Evolutionary conservation across 2,113 vertebrate species (phyloP).

Genomic region (Vicugna pacos): DNA sequence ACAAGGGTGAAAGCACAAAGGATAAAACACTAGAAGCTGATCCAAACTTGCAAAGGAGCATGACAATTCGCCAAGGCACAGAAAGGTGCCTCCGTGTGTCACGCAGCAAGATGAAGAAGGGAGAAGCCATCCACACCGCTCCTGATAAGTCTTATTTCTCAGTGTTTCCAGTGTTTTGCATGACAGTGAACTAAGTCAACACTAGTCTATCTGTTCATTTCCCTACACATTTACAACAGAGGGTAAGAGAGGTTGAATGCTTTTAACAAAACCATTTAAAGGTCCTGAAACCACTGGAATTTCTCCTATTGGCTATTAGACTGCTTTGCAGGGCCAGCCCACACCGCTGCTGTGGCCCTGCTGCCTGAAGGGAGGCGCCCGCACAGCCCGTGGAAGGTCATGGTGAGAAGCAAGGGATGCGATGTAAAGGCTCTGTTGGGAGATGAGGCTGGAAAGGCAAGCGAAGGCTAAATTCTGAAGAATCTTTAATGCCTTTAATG

Average conservation of each 20-base stretch:
- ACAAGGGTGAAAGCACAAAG: not conserved
- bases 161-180: not conserved
- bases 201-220: not conserved
- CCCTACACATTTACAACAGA: not conserved
- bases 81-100: not conserved
- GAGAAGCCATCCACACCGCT: not conserved
- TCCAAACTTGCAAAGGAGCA: not conserved
- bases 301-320: not conserved
- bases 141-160: not conserved
- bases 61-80: not conserved
- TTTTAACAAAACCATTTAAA: not conserved
- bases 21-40: not conserved
- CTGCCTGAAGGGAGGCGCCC: not conserved
- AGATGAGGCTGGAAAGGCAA: not conserved
- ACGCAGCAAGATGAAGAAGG: not conserved
- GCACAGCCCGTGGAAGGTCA: not conserved
- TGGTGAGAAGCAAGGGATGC: not conserved
- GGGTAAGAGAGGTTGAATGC: not conserved
- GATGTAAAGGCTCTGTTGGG: not conserved
- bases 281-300: not conserved
- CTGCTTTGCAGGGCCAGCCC: not conserved
- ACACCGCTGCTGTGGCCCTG: rapidly evolving
- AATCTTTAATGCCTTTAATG: not conserved
- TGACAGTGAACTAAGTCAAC: not conserved
- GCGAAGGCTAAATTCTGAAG: not conserved